Percentiles rank a stretch among this genome's conserved stretches.
Conservation (phyloP, 2,888 invertebrate species). For the Neelides folsomi region DNA sequence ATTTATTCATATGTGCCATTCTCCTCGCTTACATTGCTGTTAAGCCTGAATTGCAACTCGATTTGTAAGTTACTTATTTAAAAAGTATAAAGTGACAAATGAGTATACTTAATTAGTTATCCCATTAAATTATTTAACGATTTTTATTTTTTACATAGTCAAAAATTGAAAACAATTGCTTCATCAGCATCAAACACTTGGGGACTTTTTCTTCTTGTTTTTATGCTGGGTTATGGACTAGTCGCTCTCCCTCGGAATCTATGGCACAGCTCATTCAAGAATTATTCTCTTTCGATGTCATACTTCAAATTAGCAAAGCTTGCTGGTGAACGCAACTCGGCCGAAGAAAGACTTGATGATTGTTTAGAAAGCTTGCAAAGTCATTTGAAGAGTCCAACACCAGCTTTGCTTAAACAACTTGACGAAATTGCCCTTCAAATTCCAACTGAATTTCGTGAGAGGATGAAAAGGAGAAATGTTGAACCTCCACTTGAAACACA, state of each 20-base stretch:
- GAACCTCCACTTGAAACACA: constrained; percentile 46
- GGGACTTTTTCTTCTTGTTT: constrained; percentile 87
- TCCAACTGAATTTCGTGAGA: constrained; percentile 61
- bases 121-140: constrained; percentile 8
- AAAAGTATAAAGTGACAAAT: not conserved
- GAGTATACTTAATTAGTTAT: constrained; percentile 5
- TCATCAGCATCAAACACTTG: constrained; percentile 98
- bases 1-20: constrained; percentile 83
- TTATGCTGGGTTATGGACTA: constrained; percentile 82
- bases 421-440: constrained; percentile 83
- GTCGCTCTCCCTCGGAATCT: constrained; percentile 65
- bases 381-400: not conserved
- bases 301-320: constrained; percentile 91
- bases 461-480: constrained; percentile 50
- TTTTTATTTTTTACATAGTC: constrained; percentile 36
- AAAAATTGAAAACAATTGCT: constrained; percentile 87
- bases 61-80: constrained; percentile 49
- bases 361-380: constrained; percentile 6
- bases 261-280: constrained; percentile 80
- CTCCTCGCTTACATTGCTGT: constrained; percentile 87
- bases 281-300: constrained; percentile 66
- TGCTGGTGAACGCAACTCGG: constrained; percentile 54
- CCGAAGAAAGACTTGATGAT: constrained; percentile 20
- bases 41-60: constrained; percentile 73
- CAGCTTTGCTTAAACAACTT: constrained; percentile 58